Percentiles rank a stretch among this genome's conserved stretches.
These are phyloP conservation scores for Drosophila ercepeae DNA, from an alignment of 1,140 invertebrate species.

Conservation along the genomic window DNA sequence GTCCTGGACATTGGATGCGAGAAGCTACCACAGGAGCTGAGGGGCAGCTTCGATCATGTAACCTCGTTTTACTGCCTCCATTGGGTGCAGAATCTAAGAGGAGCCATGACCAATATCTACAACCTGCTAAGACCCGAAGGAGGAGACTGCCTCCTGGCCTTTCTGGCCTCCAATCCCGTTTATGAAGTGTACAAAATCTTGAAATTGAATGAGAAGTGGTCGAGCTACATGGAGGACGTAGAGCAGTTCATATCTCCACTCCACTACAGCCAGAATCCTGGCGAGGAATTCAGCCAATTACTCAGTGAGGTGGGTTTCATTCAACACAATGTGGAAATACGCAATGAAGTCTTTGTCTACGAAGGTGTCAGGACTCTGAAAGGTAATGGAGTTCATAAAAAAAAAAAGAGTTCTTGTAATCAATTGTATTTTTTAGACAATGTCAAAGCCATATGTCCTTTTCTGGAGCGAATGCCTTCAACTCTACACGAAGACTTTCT, in stretches of 20 bases:
- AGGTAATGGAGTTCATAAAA: no score
- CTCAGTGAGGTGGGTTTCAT: conserved; percentile 88
- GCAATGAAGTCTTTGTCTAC: conserved; percentile 87
- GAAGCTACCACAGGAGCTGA: conserved; percentile 46
- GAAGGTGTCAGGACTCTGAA: conserved; percentile 84
- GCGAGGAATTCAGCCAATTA: conserved; percentile 86
- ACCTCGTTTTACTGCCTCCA: conserved; percentile 93
- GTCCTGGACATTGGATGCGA: conserved; percentile 88
- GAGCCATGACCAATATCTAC: conserved; percentile 76
- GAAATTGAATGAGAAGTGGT: conserved; percentile 86
- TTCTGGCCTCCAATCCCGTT: conserved; percentile 88
- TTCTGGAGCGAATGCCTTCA: conserved; percentile 87
- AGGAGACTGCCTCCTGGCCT: conserved; percentile 89
- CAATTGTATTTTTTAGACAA: conserved; percentile 85
- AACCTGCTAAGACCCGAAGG: conserved; percentile 52
- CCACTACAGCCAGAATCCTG: conserved; percentile 87
- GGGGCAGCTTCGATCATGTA: conserved; percentile 87
- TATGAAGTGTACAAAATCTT: conserved; percentile 89
- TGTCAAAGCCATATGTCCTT: conserved; percentile 90
- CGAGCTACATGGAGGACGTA: conserved; percentile 88
- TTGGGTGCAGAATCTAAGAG: conserved; percentile 91
- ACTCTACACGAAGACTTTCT: conserved; percentile 87
- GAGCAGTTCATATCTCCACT: conserved; percentile 88
- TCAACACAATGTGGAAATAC: conserved; percentile 87
- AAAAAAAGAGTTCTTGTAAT: no score